Evolutionary conservation across 2,113 vertebrate genomes (phyloP).

Genomic region (Peromyscus polionotus): DNA sequence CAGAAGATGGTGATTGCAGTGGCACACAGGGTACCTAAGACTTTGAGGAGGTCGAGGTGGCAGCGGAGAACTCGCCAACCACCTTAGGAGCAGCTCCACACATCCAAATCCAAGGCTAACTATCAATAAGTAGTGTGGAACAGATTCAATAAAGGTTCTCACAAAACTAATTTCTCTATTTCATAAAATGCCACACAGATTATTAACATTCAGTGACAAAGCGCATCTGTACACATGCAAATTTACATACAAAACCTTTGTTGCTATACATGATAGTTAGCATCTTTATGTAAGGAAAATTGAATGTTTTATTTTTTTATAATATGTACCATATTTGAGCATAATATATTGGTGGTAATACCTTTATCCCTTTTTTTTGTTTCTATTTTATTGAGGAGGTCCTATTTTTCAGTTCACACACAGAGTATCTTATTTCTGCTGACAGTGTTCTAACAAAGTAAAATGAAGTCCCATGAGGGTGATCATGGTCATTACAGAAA

Average conservation of each 20-base stretch:
- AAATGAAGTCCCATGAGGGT: not conserved
- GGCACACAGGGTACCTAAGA: not conserved
- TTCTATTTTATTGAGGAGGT: not conserved
- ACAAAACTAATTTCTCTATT: not conserved
- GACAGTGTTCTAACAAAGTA: not conserved
- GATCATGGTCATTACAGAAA: not conserved
- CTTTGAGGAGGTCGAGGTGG: not conserved
- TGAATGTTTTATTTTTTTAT: not conserved
- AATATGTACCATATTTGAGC: not conserved
- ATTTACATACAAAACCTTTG: not conserved
- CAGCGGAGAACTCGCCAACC: not conserved
- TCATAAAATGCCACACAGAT: not conserved
- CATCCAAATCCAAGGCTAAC: not conserved
- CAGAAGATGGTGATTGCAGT: not conserved
- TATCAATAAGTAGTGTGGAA: not conserved
- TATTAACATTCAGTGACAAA: conserved; percentile 12
- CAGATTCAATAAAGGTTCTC: not conserved
- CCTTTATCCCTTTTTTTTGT: not conserved
- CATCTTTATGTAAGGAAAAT: not conserved
- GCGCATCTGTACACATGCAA: not conserved
- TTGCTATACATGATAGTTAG: not conserved
- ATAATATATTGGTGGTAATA: not conserved
- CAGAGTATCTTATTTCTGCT: not conserved
- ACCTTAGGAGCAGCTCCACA: not conserved
- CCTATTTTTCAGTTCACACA: not conserved